These are phyloP conservation scores for Salpingus planirostris DNA, from an alignment of 2,888 invertebrate species.

Conservation along the genomic window DNA sequence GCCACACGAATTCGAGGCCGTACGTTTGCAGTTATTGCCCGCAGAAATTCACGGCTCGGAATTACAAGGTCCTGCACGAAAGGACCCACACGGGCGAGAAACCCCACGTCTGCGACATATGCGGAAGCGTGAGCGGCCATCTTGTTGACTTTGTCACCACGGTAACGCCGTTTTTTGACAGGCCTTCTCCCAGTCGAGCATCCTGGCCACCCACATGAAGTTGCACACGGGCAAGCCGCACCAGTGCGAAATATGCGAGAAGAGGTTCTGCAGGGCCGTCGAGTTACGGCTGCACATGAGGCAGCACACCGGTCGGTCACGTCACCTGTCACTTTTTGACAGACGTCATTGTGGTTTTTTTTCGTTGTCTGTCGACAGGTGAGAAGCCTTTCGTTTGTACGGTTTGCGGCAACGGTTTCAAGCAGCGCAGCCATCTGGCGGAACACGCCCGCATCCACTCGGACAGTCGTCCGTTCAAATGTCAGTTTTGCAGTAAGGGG, in stretches of 20 bases:
- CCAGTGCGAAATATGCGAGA: constrained; percentile 31
- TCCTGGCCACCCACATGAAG: constrained; percentile 33
- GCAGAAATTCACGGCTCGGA: too few species aligned
- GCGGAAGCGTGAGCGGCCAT: too few species aligned
- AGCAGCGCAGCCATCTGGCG: constrained; percentile 34
- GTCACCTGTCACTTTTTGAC: too few species aligned
- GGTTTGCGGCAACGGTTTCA: constrained; percentile 31
- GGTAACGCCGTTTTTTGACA: too few species aligned
- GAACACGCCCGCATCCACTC: constrained; percentile 33
- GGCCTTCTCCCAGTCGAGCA: constrained; percentile 32
- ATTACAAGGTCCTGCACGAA: too few species aligned
- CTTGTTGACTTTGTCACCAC: too few species aligned
- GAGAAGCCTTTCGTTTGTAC: constrained; percentile 35
- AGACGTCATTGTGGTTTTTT: background rate
- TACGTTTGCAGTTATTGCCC: too few species aligned
- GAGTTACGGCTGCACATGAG: constrained; percentile 33
- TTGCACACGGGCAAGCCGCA: constrained; percentile 33
- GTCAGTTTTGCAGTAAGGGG: constrained; percentile 30
- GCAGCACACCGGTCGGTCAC: constrained; percentile 33
- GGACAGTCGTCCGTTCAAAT: constrained; percentile 31
- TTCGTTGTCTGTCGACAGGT: constrained; percentile 20
- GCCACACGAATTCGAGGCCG: too few species aligned
- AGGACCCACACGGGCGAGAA: too few species aligned
- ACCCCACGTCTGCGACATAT: too few species aligned
- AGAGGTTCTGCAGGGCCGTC: constrained; percentile 33